Conservation (phyloP, 1,140 invertebrate species). For the Zaprionus capensis region DNA sequence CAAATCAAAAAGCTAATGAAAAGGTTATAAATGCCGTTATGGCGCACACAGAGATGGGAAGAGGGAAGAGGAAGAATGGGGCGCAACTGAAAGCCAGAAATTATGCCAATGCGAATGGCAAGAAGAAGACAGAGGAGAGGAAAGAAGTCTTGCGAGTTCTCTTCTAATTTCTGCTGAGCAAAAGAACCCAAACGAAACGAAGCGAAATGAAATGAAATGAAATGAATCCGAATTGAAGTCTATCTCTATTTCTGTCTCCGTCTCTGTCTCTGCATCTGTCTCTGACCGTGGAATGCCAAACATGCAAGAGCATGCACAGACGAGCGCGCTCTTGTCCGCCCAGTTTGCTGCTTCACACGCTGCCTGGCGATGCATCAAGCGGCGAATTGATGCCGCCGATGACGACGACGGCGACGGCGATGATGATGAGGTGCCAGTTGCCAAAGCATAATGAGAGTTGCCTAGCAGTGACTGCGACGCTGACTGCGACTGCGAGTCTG, state of each 20-base stretch:
- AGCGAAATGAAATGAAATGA: conserved; percentile 37
- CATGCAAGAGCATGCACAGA: conserved; percentile 49
- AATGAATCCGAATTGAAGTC: conserved; percentile 40
- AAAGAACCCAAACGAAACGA: conserved; percentile 16
- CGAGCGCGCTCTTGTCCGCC: conserved; percentile 26
- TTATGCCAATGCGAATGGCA: conserved; percentile 61
- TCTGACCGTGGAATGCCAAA: conserved; percentile 53
- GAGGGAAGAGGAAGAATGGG: background rate
- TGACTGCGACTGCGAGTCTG: conserved; percentile 18
- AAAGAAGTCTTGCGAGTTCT: conserved; percentile 10
- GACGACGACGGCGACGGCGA: conserved; percentile 35
- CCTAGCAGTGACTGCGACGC: conserved; percentile 30
- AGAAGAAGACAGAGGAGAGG: conserved; percentile 11
- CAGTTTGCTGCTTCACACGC: conserved; percentile 64
- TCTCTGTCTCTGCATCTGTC: conserved; percentile 1
- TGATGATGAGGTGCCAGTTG: conserved; percentile 67
- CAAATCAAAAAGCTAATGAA: conserved; percentile 78
- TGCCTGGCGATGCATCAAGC: conserved; percentile 67
- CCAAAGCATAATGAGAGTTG: conserved; percentile 61
- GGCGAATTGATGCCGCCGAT: conserved; percentile 76
- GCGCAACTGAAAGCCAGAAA: conserved; percentile 54
- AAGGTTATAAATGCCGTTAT: conserved; percentile 77
- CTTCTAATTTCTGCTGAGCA: conserved; percentile 54
- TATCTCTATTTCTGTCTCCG: background rate
- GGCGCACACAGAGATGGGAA: conserved; percentile 19